A percentile compares a stretch with the other conserved stretches of the same genome.
Evolutionary conservation across 2,113 vertebrate genomes (phyloP).

Genomic region (Caranx melampygus): DNA sequence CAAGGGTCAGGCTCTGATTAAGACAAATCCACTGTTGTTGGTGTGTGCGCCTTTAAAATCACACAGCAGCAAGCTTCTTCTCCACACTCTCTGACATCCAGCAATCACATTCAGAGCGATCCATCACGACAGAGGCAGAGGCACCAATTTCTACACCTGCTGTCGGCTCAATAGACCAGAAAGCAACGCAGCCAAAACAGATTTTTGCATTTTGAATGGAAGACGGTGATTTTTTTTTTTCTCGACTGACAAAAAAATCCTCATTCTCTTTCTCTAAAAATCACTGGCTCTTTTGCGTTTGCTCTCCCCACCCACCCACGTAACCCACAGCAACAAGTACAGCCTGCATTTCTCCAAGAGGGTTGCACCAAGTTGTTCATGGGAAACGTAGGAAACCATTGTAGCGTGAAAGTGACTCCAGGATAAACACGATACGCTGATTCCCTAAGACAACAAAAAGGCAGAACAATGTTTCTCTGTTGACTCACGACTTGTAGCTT

Average conservation of each 20-base stretch:
- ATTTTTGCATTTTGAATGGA: conserved; percentile 40
- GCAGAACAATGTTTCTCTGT: too few species aligned
- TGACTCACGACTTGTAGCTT: too few species aligned
- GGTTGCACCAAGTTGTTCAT: not conserved
- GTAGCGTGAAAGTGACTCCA: too few species aligned
- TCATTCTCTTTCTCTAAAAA: not conserved
- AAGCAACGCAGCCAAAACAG: conserved; percentile 18
- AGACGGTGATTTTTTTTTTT: conserved; percentile 20
- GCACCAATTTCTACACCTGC: conserved; percentile 1
- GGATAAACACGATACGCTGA: too few species aligned
- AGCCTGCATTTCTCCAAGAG: not conserved
- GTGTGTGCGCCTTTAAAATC: not conserved
- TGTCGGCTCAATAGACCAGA: conserved; percentile 23
- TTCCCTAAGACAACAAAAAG: too few species aligned
- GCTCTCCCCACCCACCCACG: not conserved
- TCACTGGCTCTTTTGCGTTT: not conserved
- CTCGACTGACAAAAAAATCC: not conserved
- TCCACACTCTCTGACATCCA: not conserved
- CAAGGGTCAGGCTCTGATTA: not conserved
- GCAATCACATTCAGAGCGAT: not conserved
- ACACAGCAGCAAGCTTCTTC: conserved; percentile 10
- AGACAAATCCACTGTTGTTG: conserved; percentile 1
- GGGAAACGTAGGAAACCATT: not conserved
- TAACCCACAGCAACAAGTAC: conserved; percentile 15
- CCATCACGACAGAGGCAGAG: conserved; percentile 14